Base-by-base conservation (phyloP, 2,113 vertebrate species). In the Smithornis capensis region DNA sequence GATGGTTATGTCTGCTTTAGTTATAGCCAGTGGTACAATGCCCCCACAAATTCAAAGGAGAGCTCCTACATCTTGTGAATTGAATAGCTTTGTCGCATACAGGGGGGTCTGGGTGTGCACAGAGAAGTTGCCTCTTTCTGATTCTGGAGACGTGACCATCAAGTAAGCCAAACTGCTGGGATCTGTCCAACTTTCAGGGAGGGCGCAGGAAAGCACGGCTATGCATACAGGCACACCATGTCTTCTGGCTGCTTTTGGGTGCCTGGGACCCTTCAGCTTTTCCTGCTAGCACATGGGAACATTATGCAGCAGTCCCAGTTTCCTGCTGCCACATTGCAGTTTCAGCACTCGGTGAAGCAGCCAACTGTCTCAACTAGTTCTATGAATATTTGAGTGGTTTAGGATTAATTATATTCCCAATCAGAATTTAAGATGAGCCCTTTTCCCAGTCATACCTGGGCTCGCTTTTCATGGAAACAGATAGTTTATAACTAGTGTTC, bases 201-300 rank as follows among this genome's bases (percentile, higher is more conserved):
- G 25, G 44, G 13, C 0, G 0, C 1, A 1, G 13, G 40, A 89
- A 69, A 63, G 31, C 49, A 93, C 53, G 68, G 7, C 2, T 15
- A 21, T 7, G 4, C 12, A 21, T n/a, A 56, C 33, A 40, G 29
- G 13, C 15, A 33, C 82, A 9, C 17, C 0, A 1, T 21, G 15
- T 47, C 28, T 74, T 56, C 50, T 33, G 69, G 12, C 16, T 73
- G 45, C 25, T 42, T 52, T 47, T 19, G 31, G 60, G 24, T 63
- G 10, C 53, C 57, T 2, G 0, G 37, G 19, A 52, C 19, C 21
- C 16, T 84, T 84, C 18, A 75, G 27, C 49, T 6, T 0, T 64
- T 52, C 40, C 33, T 78, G 56, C 33, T 38, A 68, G n/a, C 44
- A n/a, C 5, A 7, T 0, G 40, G 13, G 31, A 82, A 59, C 11